Evolutionary conservation across 2,113 vertebrate genomes (phyloP).

Genomic region (Corythornis cristatus): DNA sequence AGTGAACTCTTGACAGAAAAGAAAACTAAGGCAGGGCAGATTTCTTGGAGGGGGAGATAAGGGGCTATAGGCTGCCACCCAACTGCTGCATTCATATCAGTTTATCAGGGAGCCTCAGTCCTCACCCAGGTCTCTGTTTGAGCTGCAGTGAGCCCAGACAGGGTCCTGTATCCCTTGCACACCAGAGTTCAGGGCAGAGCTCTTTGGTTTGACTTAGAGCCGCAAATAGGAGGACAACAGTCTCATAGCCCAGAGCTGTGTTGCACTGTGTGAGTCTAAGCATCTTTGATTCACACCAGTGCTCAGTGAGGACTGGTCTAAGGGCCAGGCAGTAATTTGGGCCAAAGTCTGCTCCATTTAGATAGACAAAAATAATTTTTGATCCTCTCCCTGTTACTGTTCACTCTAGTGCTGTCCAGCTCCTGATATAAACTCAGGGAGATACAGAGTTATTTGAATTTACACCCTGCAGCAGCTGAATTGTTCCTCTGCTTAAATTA

Average conservation of each 20-base stretch:
- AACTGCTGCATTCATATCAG: neutral
- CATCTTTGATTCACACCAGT: neutral
- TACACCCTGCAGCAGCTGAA: neutral
- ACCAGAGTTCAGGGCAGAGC: neutral
- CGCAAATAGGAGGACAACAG: neutral
- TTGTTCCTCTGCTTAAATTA: conserved; percentile 1
- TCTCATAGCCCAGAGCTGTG: neutral
- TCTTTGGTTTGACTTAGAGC: neutral
- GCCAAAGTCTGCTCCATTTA: neutral
- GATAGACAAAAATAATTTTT: neutral
- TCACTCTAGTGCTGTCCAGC: neutral
- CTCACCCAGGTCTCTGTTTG: neutral
- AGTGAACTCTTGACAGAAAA: neutral
- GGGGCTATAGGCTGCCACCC: neutral
- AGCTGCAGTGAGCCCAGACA: neutral
- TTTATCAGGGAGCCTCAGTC: neutral
- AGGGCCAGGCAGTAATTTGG: neutral
- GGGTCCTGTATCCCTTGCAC: neutral
- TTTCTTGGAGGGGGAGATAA: neutral
- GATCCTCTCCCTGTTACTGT: neutral
- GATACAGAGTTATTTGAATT: neutral
- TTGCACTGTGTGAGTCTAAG: neutral
- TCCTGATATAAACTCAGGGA: neutral
- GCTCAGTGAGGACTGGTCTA: neutral
- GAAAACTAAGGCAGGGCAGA: neutral